Evolutionary conservation across 2,797 vertebrate species (phyloP).

Genomic region (Tauraco hartlaubi): DNA sequence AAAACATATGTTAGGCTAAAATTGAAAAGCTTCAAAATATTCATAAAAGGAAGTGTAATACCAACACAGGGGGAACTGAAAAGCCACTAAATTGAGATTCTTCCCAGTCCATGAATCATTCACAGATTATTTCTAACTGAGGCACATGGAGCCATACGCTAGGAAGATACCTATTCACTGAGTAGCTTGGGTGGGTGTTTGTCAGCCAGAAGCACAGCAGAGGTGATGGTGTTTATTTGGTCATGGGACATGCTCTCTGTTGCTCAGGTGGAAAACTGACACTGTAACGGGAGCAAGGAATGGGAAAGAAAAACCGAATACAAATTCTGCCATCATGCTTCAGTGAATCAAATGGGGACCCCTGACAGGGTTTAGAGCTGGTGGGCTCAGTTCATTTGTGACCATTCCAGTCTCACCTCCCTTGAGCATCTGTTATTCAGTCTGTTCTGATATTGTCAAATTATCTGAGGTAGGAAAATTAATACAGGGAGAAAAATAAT

Average conservation of each 20-base stretch:
- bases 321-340: background rate
- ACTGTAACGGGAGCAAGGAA: background rate
- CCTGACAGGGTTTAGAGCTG: background rate
- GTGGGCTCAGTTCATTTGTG: background rate
- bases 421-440: background rate
- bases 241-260: background rate
- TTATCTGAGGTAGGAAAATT: background rate
- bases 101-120: conserved; percentile 2
- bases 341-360: background rate
- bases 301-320: background rate
- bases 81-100: background rate
- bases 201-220: background rate
- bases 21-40: background rate
- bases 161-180: background rate
- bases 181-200: background rate
- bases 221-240: background rate
- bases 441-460: background rate
- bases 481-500: background rate
- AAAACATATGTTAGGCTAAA: background rate
- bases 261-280: background rate
- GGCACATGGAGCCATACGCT: background rate
- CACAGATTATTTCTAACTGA: background rate
- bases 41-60: background rate
- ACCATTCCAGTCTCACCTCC: background rate
- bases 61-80: background rate